phyloP scores from a whole-genome alignment of 1,140 invertebrate species.

The Sitophilus oryzae region DNA sequence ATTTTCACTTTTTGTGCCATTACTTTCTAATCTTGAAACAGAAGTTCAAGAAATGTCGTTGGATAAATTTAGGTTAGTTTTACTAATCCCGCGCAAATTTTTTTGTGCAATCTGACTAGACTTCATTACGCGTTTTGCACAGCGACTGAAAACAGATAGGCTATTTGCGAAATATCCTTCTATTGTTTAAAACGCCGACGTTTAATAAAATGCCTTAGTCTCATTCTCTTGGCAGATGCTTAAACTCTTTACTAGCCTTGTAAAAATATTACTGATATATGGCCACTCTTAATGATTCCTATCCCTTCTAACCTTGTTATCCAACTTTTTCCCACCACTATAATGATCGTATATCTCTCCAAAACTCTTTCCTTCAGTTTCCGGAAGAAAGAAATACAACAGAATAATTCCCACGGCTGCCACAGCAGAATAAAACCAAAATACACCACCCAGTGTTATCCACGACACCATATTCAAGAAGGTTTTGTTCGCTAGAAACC shows the following conservation, averaged over 20 bases:
- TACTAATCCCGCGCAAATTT: too few relatives aligned
- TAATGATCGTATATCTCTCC: slow-evolving; percentile 68
- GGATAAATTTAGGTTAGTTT: too few relatives aligned
- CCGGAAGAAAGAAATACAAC: slow-evolving; percentile 57
- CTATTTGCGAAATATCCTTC: too few relatives aligned
- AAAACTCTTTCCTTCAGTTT: slow-evolving; percentile 77
- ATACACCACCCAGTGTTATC: slow-evolving; percentile 60
- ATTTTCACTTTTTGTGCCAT: too few relatives aligned
- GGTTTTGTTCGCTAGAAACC: slow-evolving; percentile 64
- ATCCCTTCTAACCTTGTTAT: slow-evolving; percentile 31
- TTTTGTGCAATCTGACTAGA: too few relatives aligned
- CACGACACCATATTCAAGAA: slow-evolving; percentile 58
- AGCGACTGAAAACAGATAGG: too few relatives aligned
- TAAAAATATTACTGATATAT: not conserved
- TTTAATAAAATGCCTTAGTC: too few relatives aligned
- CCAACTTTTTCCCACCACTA: slow-evolving; percentile 51
- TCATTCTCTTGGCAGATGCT: too few relatives aligned
- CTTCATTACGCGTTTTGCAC: too few relatives aligned
- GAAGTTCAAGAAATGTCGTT: too few relatives aligned
- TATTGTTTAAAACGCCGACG: too few relatives aligned
- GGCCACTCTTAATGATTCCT: not conserved
- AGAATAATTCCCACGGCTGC: slow-evolving; percentile 56
- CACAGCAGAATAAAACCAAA: slow-evolving; percentile 56
- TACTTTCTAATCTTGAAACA: too few relatives aligned
- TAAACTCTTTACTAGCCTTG: slow-evolving; percentile 3